Conservation (phyloP, 2,797 vertebrate species). For the Acomys russatus region DNA sequence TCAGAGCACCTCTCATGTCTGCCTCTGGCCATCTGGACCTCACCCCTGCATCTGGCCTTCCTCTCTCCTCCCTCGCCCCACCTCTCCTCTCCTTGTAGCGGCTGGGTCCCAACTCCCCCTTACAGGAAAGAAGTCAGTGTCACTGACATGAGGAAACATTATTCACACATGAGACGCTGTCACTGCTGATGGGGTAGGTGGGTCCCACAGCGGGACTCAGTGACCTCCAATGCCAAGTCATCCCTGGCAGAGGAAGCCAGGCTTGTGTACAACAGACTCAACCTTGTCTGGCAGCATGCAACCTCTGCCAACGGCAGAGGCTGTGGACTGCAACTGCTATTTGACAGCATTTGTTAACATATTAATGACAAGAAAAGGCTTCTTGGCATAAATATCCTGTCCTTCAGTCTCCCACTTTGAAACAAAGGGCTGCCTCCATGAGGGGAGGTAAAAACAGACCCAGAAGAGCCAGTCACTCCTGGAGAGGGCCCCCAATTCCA, state of each 20-base stretch:
- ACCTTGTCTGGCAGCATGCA: conserved; percentile 74
- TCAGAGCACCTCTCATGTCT: neutral
- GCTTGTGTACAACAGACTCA: conserved; percentile 71
- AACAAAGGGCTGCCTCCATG: neutral
- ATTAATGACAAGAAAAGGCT: conserved; percentile 69
- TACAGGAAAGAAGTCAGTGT: conserved; percentile 71
- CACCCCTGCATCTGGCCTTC: neutral
- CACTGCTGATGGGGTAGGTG: conserved; percentile 37
- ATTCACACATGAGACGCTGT: conserved; percentile 79
- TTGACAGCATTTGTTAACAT: conserved; percentile 81
- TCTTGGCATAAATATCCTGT: conserved; percentile 48
- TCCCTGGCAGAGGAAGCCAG: conserved; percentile 71
- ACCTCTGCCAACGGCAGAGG: conserved; percentile 81
- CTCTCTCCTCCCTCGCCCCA: rapidly evolving
- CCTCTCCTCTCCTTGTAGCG: neutral
- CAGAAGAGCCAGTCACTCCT: neutral
- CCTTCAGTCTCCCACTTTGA: neutral
- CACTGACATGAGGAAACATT: neutral
- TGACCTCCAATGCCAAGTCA: conserved; percentile 80
- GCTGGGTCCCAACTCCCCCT: neutral
- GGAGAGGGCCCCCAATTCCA: neutral
- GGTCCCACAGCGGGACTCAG: conserved; percentile 72
- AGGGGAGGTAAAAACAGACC: neutral
- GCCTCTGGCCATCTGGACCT: neutral
- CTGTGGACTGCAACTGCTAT: conserved; percentile 78